Base-by-base conservation (phyloP, 1,140 invertebrate genomes). In the Battus philenor region DNA sequence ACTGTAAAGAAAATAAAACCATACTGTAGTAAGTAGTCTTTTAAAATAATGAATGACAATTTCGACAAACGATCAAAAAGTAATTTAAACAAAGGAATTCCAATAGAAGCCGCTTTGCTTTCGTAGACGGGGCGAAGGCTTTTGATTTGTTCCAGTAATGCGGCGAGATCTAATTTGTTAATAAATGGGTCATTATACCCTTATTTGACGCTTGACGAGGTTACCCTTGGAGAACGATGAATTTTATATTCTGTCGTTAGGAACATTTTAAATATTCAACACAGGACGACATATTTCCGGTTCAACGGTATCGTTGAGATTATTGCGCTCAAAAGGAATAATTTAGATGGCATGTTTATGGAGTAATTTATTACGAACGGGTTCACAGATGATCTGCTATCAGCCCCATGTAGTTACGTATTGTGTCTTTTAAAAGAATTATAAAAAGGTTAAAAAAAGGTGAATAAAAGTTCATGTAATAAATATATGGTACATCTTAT, bases 161-260 rank as follows among this genome's bases (percentile, higher is more conserved):
- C 53, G 46, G 61, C 32, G 52, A 53, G 56, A 69, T 68, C 77
- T 79, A 82, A 82, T 82, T 84, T 82, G 68, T 70, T 79, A 80
- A 72, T 80, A 80, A 81, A 82, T 80, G 65, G 69, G 60, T 69
- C 68, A 80, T 80, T 79, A 77, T 72, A 51, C 55, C 59, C 50
- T 60, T 69, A 63, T 62, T 67, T 54, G 43, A 53, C 16, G 22
- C 38, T 41, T 41, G 50, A 44, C 46, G 39, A 43, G 50, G 68
- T 68, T 59, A 63, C 52, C 47, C 53, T 65, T 48, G 66, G 65
- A 65, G 63, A 71, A 55, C 58, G 59, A 70, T 69, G 66, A 77
- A 77, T 77, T 68, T 71, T 58, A 71, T 71, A 59, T 66, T 62
- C 44, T 59, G 59, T 59, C 57, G 51, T 59, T 57, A 50, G 47